These are phyloP conservation scores for Operophtera brumata DNA, from an alignment of 2,888 invertebrate genomes.

Conservation along the genomic window DNA sequence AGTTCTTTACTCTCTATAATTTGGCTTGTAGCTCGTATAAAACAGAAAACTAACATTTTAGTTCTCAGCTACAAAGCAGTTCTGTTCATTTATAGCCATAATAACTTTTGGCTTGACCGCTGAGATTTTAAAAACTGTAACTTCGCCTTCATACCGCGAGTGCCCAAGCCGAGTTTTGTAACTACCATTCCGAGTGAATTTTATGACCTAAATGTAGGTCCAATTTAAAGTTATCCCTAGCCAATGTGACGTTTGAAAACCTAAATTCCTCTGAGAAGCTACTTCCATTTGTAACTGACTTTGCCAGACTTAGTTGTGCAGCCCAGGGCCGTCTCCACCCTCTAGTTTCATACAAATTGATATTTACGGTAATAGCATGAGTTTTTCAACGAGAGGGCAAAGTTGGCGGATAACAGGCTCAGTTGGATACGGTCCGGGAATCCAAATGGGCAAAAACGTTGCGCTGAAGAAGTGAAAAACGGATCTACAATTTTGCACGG, in stretches of 20 bases:
- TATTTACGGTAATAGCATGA: conserved; percentile 79
- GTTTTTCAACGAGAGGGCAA: conserved; percentile 73
- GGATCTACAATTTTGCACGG: conserved; percentile 59
- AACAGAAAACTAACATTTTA: conserved; percentile 9
- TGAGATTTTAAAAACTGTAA: conserved; percentile 28
- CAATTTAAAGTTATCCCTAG: conserved; percentile 55
- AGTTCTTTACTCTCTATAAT: conserved; percentile 1
- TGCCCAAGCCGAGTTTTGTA: conserved; percentile 24
- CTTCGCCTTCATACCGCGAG: conserved; percentile 16
- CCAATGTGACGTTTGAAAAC: conserved; percentile 57
- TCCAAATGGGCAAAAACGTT: conserved; percentile 70
- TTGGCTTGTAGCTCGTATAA: conserved; percentile 5
- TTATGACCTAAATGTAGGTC: conserved; percentile 44
- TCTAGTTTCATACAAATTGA: conserved; percentile 79
- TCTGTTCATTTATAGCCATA: conserved; percentile 18
- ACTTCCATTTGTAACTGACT: conserved; percentile 72
- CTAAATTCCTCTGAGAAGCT: conserved; percentile 61
- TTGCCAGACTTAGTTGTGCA: conserved; percentile 57
- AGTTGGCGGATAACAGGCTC: conserved; percentile 73
- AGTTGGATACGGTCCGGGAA: conserved; percentile 65
- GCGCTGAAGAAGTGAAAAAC: conserved; percentile 67
- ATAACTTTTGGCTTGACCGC: conserved; percentile 29
- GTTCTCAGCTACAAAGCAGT: conserved; percentile 12
- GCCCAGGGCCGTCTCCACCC: conserved; percentile 60
- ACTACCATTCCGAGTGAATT: conserved; percentile 30